A percentile compares a stretch with the other conserved stretches of the same genome.
Conservation (phyloP, 2,797 vertebrate genomes). For the Coregonus sp. region DNA sequence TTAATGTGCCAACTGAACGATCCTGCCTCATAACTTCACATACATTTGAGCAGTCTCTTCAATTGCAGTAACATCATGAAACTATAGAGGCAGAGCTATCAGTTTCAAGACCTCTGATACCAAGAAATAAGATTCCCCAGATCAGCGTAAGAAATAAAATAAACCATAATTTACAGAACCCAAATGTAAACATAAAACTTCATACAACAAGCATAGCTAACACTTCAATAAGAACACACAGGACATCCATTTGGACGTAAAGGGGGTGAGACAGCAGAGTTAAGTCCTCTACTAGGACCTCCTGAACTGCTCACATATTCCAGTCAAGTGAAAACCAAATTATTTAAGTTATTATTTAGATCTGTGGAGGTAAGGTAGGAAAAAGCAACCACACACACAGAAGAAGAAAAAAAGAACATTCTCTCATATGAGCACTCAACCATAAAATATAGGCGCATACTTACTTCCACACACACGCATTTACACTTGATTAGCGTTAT, state of each 20-base stretch:
- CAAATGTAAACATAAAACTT: conserved; percentile 67
- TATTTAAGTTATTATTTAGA: not conserved
- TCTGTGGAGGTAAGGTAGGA: not conserved
- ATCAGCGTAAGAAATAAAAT: conserved; percentile 43
- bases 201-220: conserved; percentile 33
- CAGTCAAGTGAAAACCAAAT: conserved; percentile 6
- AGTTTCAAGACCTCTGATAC: conserved; percentile 25
- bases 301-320: not conserved
- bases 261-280: not conserved
- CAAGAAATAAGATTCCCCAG: conserved; percentile 22
- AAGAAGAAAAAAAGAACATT: not conserved
- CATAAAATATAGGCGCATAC: conserved; percentile 21
- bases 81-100: conserved; percentile 5
- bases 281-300: not conserved
- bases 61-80: conserved; percentile 9
- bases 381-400: not conserved
- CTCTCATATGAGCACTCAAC: not conserved
- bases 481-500: conserved; percentile 11
- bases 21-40: conserved; percentile 6
- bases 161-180: conserved; percentile 42
- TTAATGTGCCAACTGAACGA: conserved; percentile 28
- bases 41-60: not conserved
- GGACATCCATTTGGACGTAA: conserved; percentile 7
- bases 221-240: conserved; percentile 30
- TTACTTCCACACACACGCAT: conserved; percentile 28